These are phyloP conservation scores for Drosophila basisetae DNA, from an alignment of 2,888 invertebrate species.

Conservation along the genomic window DNA sequence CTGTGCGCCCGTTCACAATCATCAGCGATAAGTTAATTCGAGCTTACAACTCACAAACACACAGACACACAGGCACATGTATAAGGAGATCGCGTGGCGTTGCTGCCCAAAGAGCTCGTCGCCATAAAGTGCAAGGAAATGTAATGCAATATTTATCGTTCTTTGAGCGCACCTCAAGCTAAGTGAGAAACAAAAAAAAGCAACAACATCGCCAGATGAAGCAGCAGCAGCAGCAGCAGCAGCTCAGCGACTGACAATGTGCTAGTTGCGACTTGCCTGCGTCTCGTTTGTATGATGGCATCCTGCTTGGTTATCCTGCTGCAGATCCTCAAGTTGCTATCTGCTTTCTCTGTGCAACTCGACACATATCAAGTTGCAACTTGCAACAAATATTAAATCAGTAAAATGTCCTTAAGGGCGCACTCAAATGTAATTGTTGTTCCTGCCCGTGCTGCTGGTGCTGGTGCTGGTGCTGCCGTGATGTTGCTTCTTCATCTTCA, in stretches of 20 bases:
- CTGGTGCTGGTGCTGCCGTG: slow-evolving; percentile 30
- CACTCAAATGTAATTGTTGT: slow-evolving; percentile 76
- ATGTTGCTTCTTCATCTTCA: slow-evolving; percentile 57
- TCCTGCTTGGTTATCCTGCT: slow-evolving; percentile 13
- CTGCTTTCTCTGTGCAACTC: slow-evolving; percentile 63
- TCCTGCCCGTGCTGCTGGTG: slow-evolving; percentile 22
- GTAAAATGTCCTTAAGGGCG: slow-evolving; percentile 77
- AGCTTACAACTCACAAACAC: slow-evolving; percentile 4
- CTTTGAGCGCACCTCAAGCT: slow-evolving; percentile 75
- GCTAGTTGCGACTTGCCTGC: slow-evolving; percentile 8
- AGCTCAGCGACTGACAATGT: slow-evolving; percentile 27
- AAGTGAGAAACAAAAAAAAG: slow-evolving; percentile 67
- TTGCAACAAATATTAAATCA: slow-evolving; percentile 79
- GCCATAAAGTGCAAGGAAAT: slow-evolving; percentile 78
- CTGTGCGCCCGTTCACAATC: slow-evolving; percentile 26
- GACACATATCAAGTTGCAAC: slow-evolving; percentile 76
- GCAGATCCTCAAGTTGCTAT: slow-evolving; percentile 54
- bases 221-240: slow-evolving; percentile 2
- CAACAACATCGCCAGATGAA: neutral
- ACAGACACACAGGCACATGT: slow-evolving; percentile 1
- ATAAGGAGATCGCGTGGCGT: neutral
- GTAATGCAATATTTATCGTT: slow-evolving; percentile 79
- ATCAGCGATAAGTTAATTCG: slow-evolving; percentile 47
- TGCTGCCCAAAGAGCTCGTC: slow-evolving; percentile 24
- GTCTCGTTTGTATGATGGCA: slow-evolving; percentile 12